phyloP scores from a whole-genome alignment of 2,797 vertebrate species.

The Gymnodraco acuticeps region DNA sequence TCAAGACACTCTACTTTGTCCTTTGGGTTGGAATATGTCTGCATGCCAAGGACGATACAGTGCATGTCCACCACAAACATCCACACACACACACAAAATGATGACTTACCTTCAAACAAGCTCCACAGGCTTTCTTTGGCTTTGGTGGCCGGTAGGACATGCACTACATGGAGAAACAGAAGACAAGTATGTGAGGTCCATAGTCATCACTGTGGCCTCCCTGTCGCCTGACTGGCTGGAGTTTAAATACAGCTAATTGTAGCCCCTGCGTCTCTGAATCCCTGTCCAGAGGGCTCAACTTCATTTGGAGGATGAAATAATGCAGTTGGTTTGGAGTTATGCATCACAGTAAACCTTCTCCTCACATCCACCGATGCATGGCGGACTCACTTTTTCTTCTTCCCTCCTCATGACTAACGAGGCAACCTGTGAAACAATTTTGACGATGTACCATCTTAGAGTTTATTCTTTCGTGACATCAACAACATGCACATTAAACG shows the following conservation, averaged over 20 bases:
- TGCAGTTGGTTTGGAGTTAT: neutral
- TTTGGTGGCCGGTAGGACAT: slow-evolving; percentile 74
- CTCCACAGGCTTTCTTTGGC: slow-evolving; percentile 84
- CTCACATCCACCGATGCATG: neutral
- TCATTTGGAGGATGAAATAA: neutral
- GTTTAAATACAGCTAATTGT: slow-evolving; percentile 80
- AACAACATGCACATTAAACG: neutral
- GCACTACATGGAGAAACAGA: slow-evolving; percentile 75
- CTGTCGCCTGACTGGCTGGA: slow-evolving; percentile 58
- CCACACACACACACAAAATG: slow-evolving; percentile 31
- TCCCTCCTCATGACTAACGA: neutral
- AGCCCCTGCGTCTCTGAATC: slow-evolving; percentile 56
- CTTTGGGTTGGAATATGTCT: slow-evolving; percentile 60
- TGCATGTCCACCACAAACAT: slow-evolving; percentile 22
- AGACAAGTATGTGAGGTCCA: slow-evolving; percentile 55
- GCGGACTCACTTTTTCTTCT: neutral
- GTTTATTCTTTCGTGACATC: neutral
- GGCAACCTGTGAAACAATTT: neutral
- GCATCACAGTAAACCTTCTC: neutral
- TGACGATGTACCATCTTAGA: neutral
- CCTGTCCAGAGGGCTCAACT: slow-evolving; percentile 25
- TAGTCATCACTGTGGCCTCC: slow-evolving; percentile 76
- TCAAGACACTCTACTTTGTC: slow-evolving; percentile 38
- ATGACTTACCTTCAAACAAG: slow-evolving; percentile 85
- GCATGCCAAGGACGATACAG: slow-evolving; percentile 30